These are phyloP conservation scores for Zoroaster sp. DNA, from an alignment of 53 echinoderm and acorn worm species.

Conservation along the genomic window DNA sequence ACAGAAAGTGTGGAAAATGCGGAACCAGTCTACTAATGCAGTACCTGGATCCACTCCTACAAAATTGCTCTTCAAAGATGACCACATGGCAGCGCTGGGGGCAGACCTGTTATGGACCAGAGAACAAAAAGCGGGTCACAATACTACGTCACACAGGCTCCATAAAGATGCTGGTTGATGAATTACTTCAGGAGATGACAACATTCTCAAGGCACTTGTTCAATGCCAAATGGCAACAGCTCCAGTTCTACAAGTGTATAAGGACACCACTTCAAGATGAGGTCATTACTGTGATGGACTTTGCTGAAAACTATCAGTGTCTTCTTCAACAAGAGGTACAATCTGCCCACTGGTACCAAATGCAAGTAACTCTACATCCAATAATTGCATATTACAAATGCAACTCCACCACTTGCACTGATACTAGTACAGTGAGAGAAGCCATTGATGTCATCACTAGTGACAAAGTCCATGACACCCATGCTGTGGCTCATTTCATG, in stretches of 20 bases:
- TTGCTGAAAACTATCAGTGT: conserved; percentile 34
- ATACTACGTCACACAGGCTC: too few relatives aligned
- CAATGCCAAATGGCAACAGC: neutral
- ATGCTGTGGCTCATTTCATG: too few relatives aligned
- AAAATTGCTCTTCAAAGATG: too few relatives aligned
- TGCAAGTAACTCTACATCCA: conserved; percentile 42
- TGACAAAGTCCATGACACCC: too few relatives aligned
- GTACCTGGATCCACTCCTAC: too few relatives aligned
- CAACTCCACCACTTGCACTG: neutral
- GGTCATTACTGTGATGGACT: too few relatives aligned
- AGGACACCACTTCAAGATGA: neutral
- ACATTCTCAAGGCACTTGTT: neutral
- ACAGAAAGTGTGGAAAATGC: too few relatives aligned
- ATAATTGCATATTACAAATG: conserved; percentile 41
- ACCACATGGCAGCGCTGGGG: too few relatives aligned
- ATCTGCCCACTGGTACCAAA: conserved; percentile 42
- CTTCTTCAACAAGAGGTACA: conserved; percentile 49
- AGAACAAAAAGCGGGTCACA: too few relatives aligned
- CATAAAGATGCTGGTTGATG: too few relatives aligned
- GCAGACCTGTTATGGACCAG: too few relatives aligned
- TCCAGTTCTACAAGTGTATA: neutral
- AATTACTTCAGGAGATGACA: neutral
- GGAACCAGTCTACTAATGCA: too few relatives aligned
- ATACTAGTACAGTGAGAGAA: neutral
- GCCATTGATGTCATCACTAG: neutral